Evolutionary conservation across 1,140 invertebrate species (phyloP).

Genomic region (Teleogryllus occipitalis): DNA sequence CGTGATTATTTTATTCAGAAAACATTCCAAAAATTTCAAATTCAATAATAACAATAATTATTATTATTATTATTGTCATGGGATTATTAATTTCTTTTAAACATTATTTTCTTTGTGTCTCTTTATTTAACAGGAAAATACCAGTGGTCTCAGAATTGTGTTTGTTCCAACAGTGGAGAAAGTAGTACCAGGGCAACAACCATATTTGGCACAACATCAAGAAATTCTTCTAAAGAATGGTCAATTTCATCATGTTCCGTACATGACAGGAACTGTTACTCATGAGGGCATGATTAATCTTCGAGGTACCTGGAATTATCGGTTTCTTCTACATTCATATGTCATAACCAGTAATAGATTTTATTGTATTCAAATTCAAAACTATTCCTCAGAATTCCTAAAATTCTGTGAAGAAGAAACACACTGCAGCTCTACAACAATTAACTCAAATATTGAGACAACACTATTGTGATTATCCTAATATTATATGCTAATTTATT

Average conservation of each 20-base stretch:
- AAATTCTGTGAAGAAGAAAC: too few species aligned
- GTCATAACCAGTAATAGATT: neutral
- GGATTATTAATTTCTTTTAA: neutral
- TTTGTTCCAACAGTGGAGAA: neutral
- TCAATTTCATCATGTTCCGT: conserved; percentile 44
- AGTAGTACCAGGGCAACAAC: conserved; percentile 25
- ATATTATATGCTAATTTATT: too few species aligned
- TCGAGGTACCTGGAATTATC: conserved; percentile 26
- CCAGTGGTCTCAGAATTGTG: neutral
- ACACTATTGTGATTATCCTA: too few species aligned
- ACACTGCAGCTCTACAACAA: too few species aligned
- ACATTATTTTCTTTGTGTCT: neutral
- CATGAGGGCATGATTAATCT: conserved; percentile 45
- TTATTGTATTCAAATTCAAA: neutral
- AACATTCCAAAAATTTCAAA: too few species aligned
- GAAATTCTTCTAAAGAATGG: conserved; percentile 28
- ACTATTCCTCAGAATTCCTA: too few species aligned
- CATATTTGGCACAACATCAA: conserved; percentile 37
- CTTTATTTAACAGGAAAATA: neutral
- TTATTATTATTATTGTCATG: neutral
- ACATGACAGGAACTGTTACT: conserved; percentile 48
- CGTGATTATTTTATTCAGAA: too few species aligned
- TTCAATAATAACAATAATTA: too few species aligned
- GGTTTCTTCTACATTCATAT: neutral
- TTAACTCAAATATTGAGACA: too few species aligned